Conservation (phyloP, 2,113 vertebrate species). For the Pedetes capensis region DNA sequence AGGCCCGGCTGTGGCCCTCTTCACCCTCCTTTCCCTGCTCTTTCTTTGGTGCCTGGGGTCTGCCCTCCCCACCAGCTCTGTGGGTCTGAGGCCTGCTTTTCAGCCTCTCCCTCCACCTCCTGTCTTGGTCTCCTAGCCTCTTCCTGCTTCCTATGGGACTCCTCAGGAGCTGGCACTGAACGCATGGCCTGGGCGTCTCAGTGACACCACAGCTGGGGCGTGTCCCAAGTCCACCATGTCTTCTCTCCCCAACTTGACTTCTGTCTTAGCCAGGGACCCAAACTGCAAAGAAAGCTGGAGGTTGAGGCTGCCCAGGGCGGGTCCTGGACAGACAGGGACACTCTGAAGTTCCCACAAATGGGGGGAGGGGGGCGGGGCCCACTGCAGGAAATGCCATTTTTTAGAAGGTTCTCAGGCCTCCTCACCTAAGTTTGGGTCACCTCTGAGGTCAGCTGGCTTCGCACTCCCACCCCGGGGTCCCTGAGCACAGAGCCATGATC, state of each 20-base stretch:
- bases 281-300: not conserved
- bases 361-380: not conserved
- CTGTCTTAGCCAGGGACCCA: not conserved
- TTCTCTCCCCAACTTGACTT: not conserved
- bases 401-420: not conserved
- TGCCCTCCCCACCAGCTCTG: not conserved
- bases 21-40: no score
- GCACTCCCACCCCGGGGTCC: not conserved
- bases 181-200: not conserved
- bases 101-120: not conserved
- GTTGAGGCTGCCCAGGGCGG: not conserved
- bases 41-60: no score
- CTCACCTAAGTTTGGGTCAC: no score
- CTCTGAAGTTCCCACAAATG: not conserved
- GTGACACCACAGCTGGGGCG: not conserved
- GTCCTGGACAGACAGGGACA: not conserved
- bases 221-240: not conserved
- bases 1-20: not conserved
- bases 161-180: not conserved
- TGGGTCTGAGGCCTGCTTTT: no score
- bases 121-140: no score
- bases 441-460: not conserved
- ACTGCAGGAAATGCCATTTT: not conserved
- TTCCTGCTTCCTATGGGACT: not conserved
- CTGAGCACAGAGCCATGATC: fast-evolving